These are phyloP conservation scores for Drosophila meridiana DNA, from an alignment of 2,888 invertebrate species.

Conservation along the genomic window DNA sequence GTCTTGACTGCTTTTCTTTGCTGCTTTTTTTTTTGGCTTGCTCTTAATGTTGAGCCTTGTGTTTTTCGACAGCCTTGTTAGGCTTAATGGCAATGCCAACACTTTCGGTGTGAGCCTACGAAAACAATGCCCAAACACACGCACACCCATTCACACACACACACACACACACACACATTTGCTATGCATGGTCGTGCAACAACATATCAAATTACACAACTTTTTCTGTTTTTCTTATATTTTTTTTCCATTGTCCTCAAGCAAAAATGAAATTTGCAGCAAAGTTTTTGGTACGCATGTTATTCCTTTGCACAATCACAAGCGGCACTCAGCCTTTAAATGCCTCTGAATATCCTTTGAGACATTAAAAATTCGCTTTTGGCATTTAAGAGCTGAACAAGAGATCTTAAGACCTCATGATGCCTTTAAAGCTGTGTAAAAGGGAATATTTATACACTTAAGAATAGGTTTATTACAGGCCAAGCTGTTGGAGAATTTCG, in stretches of 20 bases:
- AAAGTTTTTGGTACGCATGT: neutral
- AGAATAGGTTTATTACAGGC: neutral
- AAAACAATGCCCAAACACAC: slow-evolving; percentile 56
- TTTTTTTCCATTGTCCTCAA: slow-evolving; percentile 30
- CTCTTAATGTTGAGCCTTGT: slow-evolving; percentile 34
- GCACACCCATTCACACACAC: neutral
- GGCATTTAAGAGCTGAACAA: neutral
- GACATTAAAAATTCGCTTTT: neutral
- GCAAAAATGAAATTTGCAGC: slow-evolving; percentile 17
- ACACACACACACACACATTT: slow-evolving; percentile 9
- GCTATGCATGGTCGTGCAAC: slow-evolving; percentile 59
- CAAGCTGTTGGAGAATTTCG: neutral
- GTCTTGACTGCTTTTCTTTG: neutral
- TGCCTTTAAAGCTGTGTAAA: neutral
- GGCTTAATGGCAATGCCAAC: slow-evolving; percentile 74
- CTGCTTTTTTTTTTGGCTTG: slow-evolving; percentile 18
- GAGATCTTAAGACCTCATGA: neutral
- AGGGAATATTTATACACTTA: neutral
- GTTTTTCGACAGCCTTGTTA: slow-evolving; percentile 60
- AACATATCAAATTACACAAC: slow-evolving; percentile 63
- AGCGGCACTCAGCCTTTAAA: neutral
- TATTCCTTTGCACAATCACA: neutral
- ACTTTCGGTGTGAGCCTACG: slow-evolving; percentile 59
- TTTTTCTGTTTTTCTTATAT: slow-evolving; percentile 14
- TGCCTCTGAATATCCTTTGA: neutral